These are phyloP conservation scores for Melanophora roralis DNA, from an alignment of 2,888 invertebrate genomes.

Conservation along the genomic window DNA sequence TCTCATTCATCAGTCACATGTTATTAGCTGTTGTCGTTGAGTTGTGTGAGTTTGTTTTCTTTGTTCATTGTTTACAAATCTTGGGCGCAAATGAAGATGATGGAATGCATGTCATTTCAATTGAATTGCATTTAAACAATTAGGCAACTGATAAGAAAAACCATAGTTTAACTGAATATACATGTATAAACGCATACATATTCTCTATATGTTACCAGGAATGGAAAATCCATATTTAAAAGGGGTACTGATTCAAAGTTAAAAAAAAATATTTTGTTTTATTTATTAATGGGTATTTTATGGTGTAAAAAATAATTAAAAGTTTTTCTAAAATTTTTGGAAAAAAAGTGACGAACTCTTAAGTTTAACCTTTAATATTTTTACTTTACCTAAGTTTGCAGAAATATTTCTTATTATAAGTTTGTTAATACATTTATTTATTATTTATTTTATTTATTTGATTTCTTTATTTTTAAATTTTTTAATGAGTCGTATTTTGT, in stretches of 20 bases:
- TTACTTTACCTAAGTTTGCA: no score
- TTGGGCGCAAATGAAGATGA: not conserved
- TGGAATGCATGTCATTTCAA: not conserved
- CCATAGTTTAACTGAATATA: no score
- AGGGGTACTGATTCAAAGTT: no score
- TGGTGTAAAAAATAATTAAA: not conserved
- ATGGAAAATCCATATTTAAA: no score
- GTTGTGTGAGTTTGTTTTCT: not conserved
- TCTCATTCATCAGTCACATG: not conserved
- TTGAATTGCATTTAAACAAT: not conserved
- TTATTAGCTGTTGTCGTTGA: not conserved
- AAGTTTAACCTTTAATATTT: no score
- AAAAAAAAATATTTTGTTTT: no score
- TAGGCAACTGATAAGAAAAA: slow-evolving; percentile 25
- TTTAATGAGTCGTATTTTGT: no score
- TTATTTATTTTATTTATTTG: no score
- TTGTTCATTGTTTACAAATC: not conserved
- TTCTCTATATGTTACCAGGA: not conserved
- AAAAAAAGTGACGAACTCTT: no score
- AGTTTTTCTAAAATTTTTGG: not conserved
- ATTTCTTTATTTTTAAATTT: no score
- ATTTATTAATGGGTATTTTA: not conserved
- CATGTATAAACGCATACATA: not conserved
- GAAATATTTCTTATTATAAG: no score
- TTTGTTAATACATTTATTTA: no score